Evolutionary conservation across 2,113 vertebrate genomes (phyloP), one percentile per base, ranked within the genome.

Genomic region (Mobula hypostoma): DNA sequence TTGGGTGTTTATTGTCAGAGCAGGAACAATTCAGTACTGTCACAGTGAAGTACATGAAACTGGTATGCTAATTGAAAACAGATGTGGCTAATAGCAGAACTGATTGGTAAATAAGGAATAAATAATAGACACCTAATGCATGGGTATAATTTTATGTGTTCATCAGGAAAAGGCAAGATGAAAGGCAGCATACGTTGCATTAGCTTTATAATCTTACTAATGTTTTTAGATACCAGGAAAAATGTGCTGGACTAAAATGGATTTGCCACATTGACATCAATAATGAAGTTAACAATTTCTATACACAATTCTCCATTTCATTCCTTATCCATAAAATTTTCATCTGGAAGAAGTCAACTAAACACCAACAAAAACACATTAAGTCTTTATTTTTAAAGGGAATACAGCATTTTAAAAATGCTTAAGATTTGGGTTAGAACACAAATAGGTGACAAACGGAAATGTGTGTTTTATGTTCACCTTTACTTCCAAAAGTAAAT

Each of bases 361-460:
- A 90, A 66, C 85, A 90, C 14, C 61, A 90, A 87, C 11, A 61
- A 32, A 90, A 90, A 85, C 27, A 85, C 56, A 58, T 58, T 8
- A 27, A 85, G 85, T 19, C 61, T 90, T 90, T 90, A 90, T 90
- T 90, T 68, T 66, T 68, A n/a, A 88, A 32, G 85, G 58, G 61
- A 32, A 32, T 90, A 66, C 85, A 90, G 27, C 29, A 68, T 32
- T 88, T 82, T 82, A 58, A 19, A 90, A 85, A 85, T 14, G 15
- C 61, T 68, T 36, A 32, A 29, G 15, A 66, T 90, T 12, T 17
- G 61, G 66, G 9, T 61, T 61, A 1, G 21, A 58, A 27, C 77
- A 79, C 77, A 79, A 79, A 79, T 79, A 17, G 77, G n/a, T n/a
- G 11, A 79, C 40, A 56, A 85, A 12, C 61, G 56, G 82, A 36